Base-by-base conservation (phyloP, 2,888 invertebrate genomes). In the Crematogaster levior region DNA sequence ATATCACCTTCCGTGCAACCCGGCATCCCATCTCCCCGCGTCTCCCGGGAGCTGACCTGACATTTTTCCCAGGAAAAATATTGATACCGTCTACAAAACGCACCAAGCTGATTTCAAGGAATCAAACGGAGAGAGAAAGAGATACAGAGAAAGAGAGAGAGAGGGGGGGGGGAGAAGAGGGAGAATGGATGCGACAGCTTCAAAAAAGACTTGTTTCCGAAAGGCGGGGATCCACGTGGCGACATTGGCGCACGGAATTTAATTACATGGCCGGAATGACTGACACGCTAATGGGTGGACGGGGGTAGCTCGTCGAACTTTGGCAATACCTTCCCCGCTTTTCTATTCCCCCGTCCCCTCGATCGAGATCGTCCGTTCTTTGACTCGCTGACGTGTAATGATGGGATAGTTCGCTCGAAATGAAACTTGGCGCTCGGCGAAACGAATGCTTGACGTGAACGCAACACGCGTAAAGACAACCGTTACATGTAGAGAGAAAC, bases 21-120 rank as follows among this genome's bases (percentile, higher is more conserved):
- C 46, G 56, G 40, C 65, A 58, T 72, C 58, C 70, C 66, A 65
- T 68, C 73, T 65, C 37, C 34, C 74, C 46, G 21, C 79, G 66
- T 79, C 88, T 87, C 86, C 43, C 21, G 91, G 84, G 90, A 87
- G 88, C 90, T 91, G 92, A 93, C 91, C 92, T 85, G 90, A 91
- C 92, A 89, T 91, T 92, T 91, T 90, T 89, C 90, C 84, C 68
- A 83, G 83, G 85, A 84, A 87, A 86, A 90, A 92, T 91, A 92
- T 91, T 88, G 92, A 93, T 92, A 92, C 90, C 90, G 87, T 87
- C 68, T 40, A 63, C 46, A 70, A 12, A 43, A 30, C 21, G 53
- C 24, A 15, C 83, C 43, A 51, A 60, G 60, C 61, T 81, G 72
- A 80, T 80, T 70, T 61, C 68, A 66, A 58, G 73, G 70, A 84